Evolutionary conservation across 2,113 vertebrate species (phyloP).

Genomic region (Laterallus jamaicensis): DNA sequence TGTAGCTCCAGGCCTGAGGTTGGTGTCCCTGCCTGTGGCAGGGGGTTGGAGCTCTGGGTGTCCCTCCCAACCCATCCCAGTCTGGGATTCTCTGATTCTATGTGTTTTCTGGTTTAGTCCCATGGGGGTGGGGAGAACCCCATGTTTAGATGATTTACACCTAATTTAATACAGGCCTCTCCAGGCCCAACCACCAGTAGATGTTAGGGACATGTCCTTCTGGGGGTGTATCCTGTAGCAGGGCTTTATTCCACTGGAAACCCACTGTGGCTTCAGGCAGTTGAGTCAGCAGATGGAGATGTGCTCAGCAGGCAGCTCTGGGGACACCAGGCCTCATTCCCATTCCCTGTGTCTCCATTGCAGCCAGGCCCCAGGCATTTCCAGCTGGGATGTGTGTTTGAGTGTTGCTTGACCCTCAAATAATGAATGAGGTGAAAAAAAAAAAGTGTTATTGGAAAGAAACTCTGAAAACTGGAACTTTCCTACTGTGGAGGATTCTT

Average conservation of each 20-base stretch:
- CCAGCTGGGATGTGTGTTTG: not conserved
- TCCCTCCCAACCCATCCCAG: too few relatives aligned
- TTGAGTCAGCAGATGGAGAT: not conserved
- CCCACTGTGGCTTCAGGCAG: not conserved
- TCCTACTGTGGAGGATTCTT: not conserved
- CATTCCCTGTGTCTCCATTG: not conserved
- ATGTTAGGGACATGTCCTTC: too few relatives aligned
- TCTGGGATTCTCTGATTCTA: too few relatives aligned
- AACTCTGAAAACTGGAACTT: not conserved
- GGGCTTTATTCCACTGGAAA: not conserved
- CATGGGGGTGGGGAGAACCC: not conserved
- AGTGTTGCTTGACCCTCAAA: not conserved
- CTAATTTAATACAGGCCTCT: not conserved
- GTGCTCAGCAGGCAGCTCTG: not conserved
- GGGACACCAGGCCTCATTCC: not conserved
- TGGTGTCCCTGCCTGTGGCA: too few relatives aligned
- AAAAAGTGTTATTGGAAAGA: not conserved
- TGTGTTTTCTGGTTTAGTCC: not conserved
- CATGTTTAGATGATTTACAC: not conserved
- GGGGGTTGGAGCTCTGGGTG: too few relatives aligned
- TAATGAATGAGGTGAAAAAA: not conserved
- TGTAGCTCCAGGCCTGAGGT: too few relatives aligned
- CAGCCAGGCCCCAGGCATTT: not conserved
- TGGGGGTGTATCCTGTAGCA: accelerated
- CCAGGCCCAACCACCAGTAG: not conserved